Evolutionary conservation across 2,113 vertebrate species (phyloP), one percentile per base, ranked within the genome.

Genomic region (Rhinolophus sinicus): DNA sequence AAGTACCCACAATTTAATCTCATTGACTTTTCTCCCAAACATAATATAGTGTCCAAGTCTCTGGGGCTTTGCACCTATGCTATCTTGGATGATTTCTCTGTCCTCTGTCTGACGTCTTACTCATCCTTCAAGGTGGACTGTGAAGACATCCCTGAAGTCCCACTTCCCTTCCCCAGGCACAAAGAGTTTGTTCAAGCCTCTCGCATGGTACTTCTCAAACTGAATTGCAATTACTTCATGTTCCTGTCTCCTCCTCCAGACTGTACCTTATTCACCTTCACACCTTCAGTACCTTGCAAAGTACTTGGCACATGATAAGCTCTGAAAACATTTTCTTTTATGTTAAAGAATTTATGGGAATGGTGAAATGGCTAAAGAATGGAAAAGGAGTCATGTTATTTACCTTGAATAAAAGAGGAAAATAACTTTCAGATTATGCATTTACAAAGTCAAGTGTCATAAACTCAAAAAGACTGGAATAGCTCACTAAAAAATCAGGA

Each of bases 361-460:
- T 80, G 44, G 35, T 70, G n/a, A 76, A 90, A 65, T 81, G 5
- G 81, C 64, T 91, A 73, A 87, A 90, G 65, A 76, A 92, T 52
- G 69, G 24, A 90, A 93, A 84, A 95, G 2, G 24, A 60, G 81
- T 81, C 44, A 5, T 65, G 65, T 84, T 78, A 40, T 75, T 93
- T 96, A 73, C 28, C 54, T 88, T 72, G 40, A 96, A 93, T 90
- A 94, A 93, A 96, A 78, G 47, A 96, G 80, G 64, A 93, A 90
- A 92, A 86, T 35, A 77, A 67, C 10, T 15, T 78, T 88, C 24
- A 56, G 30, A 44, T 89, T 89, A 85, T 56, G 77, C 40, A 96
- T 81, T 90, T 83, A 89, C 50, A 94, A 70, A 95, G 38, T 95
- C 58, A 72, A 83, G 92, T 35, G n/a, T 95, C 56, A 93, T 75